Base-by-base conservation (phyloP, 2,113 vertebrate genomes). In the Excalfactoria chinensis region DNA sequence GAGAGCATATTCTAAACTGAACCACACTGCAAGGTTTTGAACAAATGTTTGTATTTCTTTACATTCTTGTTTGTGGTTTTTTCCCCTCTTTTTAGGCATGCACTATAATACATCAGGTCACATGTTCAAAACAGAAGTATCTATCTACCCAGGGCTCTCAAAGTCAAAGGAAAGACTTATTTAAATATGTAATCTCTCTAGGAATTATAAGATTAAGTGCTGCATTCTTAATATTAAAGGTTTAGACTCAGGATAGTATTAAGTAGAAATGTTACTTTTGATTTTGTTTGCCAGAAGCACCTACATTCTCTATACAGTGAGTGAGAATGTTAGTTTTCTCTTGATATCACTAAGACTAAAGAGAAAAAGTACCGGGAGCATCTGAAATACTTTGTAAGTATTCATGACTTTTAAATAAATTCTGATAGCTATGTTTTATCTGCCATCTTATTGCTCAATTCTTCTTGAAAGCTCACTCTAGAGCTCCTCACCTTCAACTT, bases 21-120 rank as follows among this genome's bases (percentile, higher is more conserved):
- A 51, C 35, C 4, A 25, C 4, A 25, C 10, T 23, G 6, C 13
- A 3, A 3, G 0, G 1, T 63, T 88, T 70, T 63, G 14, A 84
- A 78, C 40, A 83, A 77, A 48, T n/a, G 3, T 66, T 73, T 40
- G 4, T 41, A 35, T n/a, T 32, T 2, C 7, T 56, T 64, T 44
- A 30, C 43, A 13, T 35, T 75, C 19, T 64, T 34, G 9, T 35
- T 13, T 34, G 34, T 34, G 7, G 32, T 13, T 34, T 40, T 58
- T 8, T 83, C 59, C 72, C 69, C 12, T 11, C 15, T 46, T 63
- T 77, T 13, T 82, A 18, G 74, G 0, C 7, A 55, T 67, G 5
- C 5, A 28, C 4, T 53, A 11, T 59, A 80, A 53, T 53, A n/a
- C 26, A 40, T 91, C 13, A 67, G 48, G 23, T 8, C 1, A 14